Base-by-base conservation (phyloP, 1,140 invertebrate species). In the Calephelis virginiensis region DNA sequence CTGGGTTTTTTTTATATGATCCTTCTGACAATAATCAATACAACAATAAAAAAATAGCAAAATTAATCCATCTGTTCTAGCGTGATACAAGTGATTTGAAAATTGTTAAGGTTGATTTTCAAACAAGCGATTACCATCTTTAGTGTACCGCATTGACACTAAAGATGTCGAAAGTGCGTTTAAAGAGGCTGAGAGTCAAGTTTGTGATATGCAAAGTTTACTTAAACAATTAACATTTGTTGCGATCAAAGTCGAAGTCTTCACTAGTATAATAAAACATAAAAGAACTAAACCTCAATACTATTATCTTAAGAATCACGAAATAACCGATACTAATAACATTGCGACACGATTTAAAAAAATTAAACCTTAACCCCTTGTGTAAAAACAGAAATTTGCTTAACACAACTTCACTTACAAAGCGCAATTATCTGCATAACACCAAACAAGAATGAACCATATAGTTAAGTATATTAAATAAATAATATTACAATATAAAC, bases 281-380 rank as follows among this genome's bases (percentile, higher is more conserved):
- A 37, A 38, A 50, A 50, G 63, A 53, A 40, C 63, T 53, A 81
- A 85, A 83, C 88, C 85, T 86, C 86, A 88, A 90, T 88, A 86
- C 79, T 79, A 90, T 90, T 88, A 90, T 83, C 83, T 83, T 77
- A 71, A 47, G 85, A 88, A 87, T 85, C 84, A 87, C 83, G 83
- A 87, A 88, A 73, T 83, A 53, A 48, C 47, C 28, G 45, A 63
- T 64, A 56, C 63, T 64, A 43, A 40, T 9, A 56, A 53, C 14
- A 13, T 10, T 49, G 12, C 48, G 3, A 48, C n/a, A 10, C 8
- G 40, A 12, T 14, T 62, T 17, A 61, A 38, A 10, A 7, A 46
- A 28, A 64, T 17, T 28, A 9, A 38, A 64, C 56, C 48, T 71
- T 72, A 69, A 40, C 4, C 0, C 6, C 9, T 14, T 10, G 17